Evolutionary conservation across 1,140 invertebrate genomes (phyloP), one percentile per base, ranked within the genome.

Genomic region (Rhagoletis zephyria): DNA sequence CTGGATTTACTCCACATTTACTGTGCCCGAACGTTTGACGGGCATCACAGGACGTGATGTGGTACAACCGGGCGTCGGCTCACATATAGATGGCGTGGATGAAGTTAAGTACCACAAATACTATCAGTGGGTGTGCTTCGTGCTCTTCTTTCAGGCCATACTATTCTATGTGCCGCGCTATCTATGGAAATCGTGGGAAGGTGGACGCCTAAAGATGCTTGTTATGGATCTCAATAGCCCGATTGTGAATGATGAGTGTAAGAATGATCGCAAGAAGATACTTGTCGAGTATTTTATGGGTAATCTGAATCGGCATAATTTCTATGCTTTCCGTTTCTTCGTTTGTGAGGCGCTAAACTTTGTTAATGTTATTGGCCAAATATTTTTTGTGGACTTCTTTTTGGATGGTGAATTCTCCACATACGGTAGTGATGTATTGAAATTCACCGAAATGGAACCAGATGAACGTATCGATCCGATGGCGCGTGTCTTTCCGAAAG

Each of bases 111-210:
- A 97, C 92, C 97, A 98, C 93, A 97, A 98, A 90, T 99, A 98
- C 93, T 99, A 99, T 93, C 98, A 99, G 94, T 99, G 97, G 98
- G 97, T 98, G 60, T 98, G 97, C 91, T 97, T 99, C 91, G 96
- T 97, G 87, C 94, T 98, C 16, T 98, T 98, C 93, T 97, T 98
- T 93, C 96, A 97, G 92, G 98, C 97, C 9, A 96, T 98, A 89
- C 93, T 98, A 64, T 99, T 99, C 94, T 99, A 99, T 93, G 95
- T 98, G 85, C 97, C 97, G 3, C 95, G 97, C 4, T 97, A 97
- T 91, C 93, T 97, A 30, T 98, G 97, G 97, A 97, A 97, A 90
- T 96, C 96, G 0, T 97, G 96, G 96, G 97, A 98, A 93, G 96
- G 96, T 81, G 97, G 97, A 0, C 95, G 97, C 63, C 96, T 97